Percentiles rank a stretch among this genome's conserved stretches.
Evolutionary conservation across 2,797 vertebrate species (phyloP).

Genomic region (Eospalax fontanierii): DNA sequence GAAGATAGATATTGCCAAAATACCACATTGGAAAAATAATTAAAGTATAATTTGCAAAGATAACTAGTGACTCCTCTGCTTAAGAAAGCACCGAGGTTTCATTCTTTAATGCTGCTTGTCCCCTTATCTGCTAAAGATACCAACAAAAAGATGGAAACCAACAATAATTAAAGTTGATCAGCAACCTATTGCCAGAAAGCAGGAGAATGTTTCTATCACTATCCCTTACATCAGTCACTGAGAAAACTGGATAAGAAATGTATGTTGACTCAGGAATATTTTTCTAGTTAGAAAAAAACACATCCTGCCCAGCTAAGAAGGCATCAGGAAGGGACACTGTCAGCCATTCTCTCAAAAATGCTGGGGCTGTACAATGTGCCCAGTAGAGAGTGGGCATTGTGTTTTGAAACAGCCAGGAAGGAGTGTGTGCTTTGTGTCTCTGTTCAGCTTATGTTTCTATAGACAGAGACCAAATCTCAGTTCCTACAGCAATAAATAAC

Average conservation of each 20-base stretch:
- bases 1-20: constrained; percentile 18
- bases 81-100: neutral
- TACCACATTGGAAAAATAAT: neutral
- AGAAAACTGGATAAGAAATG: constrained; percentile 9
- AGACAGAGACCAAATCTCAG: constrained; percentile 6
- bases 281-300: constrained; percentile 19
- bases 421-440: neutral
- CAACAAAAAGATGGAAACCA: neutral
- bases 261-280: constrained; percentile 11
- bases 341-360: constrained; percentile 21
- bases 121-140: constrained; percentile 20
- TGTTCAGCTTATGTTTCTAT: constrained; percentile 45
- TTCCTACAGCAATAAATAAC: neutral
- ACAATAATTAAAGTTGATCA: constrained; percentile 10
- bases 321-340: neutral
- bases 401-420: neutral
- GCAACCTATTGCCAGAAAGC: neutral
- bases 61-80: neutral
- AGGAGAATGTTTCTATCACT: constrained; percentile 11
- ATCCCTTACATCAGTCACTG: neutral
- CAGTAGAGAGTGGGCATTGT: neutral
- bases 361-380: neutral
- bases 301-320: neutral
- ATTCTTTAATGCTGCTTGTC: neutral
- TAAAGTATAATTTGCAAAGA: constrained; percentile 36